Base-by-base conservation (phyloP, 1,140 invertebrate genomes). In the Drosophila quadrilineata region DNA sequence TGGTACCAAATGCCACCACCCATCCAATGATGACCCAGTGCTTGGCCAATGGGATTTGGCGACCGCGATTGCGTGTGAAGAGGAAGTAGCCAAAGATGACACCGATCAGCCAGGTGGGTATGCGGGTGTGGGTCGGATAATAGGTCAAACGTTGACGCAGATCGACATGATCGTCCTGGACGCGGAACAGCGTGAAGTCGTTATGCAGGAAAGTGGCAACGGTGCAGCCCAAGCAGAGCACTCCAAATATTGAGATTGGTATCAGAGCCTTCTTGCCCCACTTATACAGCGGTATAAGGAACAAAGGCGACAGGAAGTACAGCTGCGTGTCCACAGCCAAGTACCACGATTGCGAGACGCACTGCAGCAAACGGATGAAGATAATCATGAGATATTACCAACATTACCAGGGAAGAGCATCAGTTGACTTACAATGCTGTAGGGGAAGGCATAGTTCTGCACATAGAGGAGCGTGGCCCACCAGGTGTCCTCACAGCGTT, bases 301-400 rank as follows among this genome's bases (percentile, higher is more conserved):
- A 91, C 12, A 96, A 89, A 0, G 95, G 94, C 12, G 95, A 94
- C 1, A 96, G 87, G 60, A 96, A 91, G 88, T 96, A 96, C 50
- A 97, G 91, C 87, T 97, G 96, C 35, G 96, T 96, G 85, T 98
- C 96, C 50, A 95, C 95, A 3, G 96, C 88, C 45, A 98, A 90
- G 75, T 97, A 98, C 96, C 96, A 98, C 0, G 95, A 94, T 92
- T 96, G 95, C 43, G 95, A 95, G 93, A 98, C 95, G 82, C 96
- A 97, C 95, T 96, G 8, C 56, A 89, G 54, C n/a, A 31, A 9
- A n/a, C 1, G n/a, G 14, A 38, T 12, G 12, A 17, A 3, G 12
- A n/a, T 3, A 3, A 19, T 19, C 0, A 0, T 21, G 16, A 29
- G 12, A 17, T 10, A 10, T 12, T 3, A 38, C 4, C 45, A 16